Evolutionary conservation across 2,888 invertebrate genomes (phyloP).

Genomic region (Anthrax anthrax): DNA sequence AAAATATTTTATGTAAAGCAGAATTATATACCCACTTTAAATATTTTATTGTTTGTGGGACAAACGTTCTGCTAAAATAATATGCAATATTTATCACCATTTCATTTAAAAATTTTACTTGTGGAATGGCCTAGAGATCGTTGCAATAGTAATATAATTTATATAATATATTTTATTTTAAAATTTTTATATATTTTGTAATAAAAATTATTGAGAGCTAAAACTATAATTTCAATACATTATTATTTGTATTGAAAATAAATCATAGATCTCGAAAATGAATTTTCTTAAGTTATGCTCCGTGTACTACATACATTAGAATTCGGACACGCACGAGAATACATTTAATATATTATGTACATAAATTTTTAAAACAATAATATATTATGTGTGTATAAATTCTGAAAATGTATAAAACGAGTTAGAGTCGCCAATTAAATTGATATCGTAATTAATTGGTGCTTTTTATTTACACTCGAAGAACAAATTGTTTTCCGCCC

Average conservation of each 20-base stretch:
- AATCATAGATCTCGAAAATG: not conserved
- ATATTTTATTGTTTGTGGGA: not conserved
- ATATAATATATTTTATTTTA: not conserved
- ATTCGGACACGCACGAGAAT: constrained; percentile 2
- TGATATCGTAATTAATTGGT: constrained; percentile 2
- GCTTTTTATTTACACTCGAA: constrained; percentile 8
- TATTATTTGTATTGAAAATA: too few species aligned
- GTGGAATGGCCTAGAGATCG: constrained; percentile 3
- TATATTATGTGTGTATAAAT: not conserved
- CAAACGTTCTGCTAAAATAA: constrained; percentile 5
- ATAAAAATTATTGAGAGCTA: not conserved
- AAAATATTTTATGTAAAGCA: too few species aligned
- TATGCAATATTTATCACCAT: constrained; percentile 4
- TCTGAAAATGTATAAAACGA: not conserved
- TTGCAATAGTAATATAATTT: not conserved
- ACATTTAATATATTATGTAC: not conserved
- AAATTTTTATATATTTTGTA: not conserved
- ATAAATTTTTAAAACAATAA: not conserved
- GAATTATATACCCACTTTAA: constrained; percentile 2
- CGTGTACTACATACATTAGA: not conserved
- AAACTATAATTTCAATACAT: too few species aligned
- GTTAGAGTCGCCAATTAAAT: constrained; percentile 8
- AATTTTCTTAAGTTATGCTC: constrained; percentile 3
- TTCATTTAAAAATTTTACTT: constrained; percentile 1
- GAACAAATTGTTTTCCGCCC: constrained; percentile 6